phyloP scores from a whole-genome alignment of 2,888 invertebrate species.

The Xanthia icteritia region DNA sequence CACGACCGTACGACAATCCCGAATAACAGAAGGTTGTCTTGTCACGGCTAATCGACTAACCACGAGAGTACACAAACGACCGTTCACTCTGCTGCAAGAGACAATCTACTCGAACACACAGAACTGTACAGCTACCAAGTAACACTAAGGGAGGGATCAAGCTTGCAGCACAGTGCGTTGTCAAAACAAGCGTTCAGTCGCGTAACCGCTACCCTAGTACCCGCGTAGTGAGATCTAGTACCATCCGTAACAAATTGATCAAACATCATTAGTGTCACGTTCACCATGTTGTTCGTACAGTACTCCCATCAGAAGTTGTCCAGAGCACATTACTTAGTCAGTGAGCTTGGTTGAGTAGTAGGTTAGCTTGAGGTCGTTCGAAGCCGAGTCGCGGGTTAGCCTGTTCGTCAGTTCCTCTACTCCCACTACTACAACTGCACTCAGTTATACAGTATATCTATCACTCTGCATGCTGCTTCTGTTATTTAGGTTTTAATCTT shows the following conservation, averaged over 20 bases:
- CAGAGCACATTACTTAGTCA: slow-evolving; percentile 87
- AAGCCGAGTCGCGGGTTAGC: slow-evolving; percentile 83
- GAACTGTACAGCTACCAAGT: slow-evolving; percentile 50
- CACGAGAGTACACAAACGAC: slow-evolving; percentile 89
- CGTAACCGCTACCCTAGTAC: slow-evolving; percentile 89
- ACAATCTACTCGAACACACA: slow-evolving; percentile 58
- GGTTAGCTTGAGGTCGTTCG: slow-evolving; percentile 88
- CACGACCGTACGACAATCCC: slow-evolving; percentile 86
- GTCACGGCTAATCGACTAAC: slow-evolving; percentile 89
- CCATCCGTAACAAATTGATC: slow-evolving; percentile 87
- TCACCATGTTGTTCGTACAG: slow-evolving; percentile 87
- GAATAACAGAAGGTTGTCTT: slow-evolving; percentile 85
- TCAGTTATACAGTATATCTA: slow-evolving; percentile 85
- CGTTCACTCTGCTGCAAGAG: slow-evolving; percentile 87
- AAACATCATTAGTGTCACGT: slow-evolving; percentile 88
- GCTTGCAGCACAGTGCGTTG: slow-evolving; percentile 88
- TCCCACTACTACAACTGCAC: slow-evolving; percentile 86
- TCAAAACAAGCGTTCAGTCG: slow-evolving; percentile 86
- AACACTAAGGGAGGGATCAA: slow-evolving; percentile 56
- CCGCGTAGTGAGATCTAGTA: slow-evolving; percentile 87
- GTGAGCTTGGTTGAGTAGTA: slow-evolving; percentile 88
- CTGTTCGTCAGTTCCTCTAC: slow-evolving; percentile 83
- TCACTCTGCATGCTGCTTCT: slow-evolving; percentile 90
- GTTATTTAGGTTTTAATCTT: slow-evolving; percentile 83
- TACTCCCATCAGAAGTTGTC: slow-evolving; percentile 85